Evolutionary conservation across 92 coral and sea anemone species (phyloP), one percentile per base, ranked within the genome.

Genomic region (Meandrina meandrites): DNA sequence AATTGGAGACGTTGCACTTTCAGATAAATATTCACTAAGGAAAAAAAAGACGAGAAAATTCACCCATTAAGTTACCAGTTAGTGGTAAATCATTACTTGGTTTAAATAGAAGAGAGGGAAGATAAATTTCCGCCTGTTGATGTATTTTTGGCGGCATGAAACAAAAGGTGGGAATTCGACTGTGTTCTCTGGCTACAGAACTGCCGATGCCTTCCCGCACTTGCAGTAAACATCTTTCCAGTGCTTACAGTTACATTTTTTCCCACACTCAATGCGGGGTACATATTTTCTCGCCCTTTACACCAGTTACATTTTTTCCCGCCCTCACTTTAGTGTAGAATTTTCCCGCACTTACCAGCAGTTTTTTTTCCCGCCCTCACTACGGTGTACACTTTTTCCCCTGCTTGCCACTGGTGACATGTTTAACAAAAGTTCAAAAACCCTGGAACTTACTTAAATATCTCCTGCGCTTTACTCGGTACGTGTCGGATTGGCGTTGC

Each of bases 1-100:
- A 60, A 96, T 96, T 22, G 99, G 94, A 30, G 98, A 92, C 34
- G 96, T 93, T 27, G 99, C 95, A 79, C 88, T 90, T 62, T 96
- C 94, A 53, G 96, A 92, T 34, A 96, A 89, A 87, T 94, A 96
- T 66, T 96, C 99, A 75, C 99, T 96, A 47, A 73, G 67, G 58
- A 57, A 88, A 53, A 81, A 40, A 86, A 45, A 74, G 28, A 67
- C n/a, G 27, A 24, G 12, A 40, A 13, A 81, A n/a, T 30, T 19
- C 21, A 45, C 42, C n/a, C 58, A 14, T 48, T 31, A 56, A 79
- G 36, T 21, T 17, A 21, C 12, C 10, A 62, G 50, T 34, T 0
- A 8, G 31, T 32, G 10, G 21, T 31, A 19, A 80, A 50, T 48
- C 36, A 53, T 37, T 3, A 47, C 12, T 51, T 56, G 5, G 62